Evolutionary conservation across 2,888 invertebrate species (phyloP), one percentile per base, ranked within the genome.

Genomic region (Petrolisthes cinctipes): DNA sequence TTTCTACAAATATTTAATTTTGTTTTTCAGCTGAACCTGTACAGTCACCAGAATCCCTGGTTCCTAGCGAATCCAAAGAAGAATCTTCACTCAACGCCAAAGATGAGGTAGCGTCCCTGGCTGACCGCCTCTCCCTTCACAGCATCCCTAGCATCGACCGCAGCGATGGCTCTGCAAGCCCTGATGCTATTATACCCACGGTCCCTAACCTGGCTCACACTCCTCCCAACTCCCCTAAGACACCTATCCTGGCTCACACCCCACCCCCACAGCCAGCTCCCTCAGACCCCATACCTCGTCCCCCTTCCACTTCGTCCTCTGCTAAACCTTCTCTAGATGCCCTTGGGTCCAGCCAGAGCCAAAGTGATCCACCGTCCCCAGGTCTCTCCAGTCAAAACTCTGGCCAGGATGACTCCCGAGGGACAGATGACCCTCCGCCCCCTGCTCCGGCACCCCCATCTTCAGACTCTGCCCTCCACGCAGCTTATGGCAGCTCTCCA

Each of bases 181-280:
- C 87, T 56, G 86, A 86, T 9, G 79, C 78, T n/a, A 61, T 82
- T 57, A 9, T 79, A 37, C 57, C 57, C 57, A 9, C 53, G 17
- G n/a, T 53, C n/a, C 89, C 89, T 68, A 89, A 89, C 84, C 76
- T 89, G 54, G 89, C 89, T 61, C 89, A 89, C 82, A 89, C 89
- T 5, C 83, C 86, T 11, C 83, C 89, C 17, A 87, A 87, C 75
- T 83, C 84, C 5, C 84, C 87, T 79, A 86, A 82, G 61, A 84
- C 82, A 71, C 87, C 87, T 51, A 89, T 83, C 20, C 87, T 90
- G 14, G 83, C 90, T 54, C 90, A 90, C 86, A 89, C 90, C 1
- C 90, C 90, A 61, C 90, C 90, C 11, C 89, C 89, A 37, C 68
- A 56, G n/a, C 76, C 84, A 5, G 80, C 89, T 9, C 56, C 89